phyloP scores from a whole-genome alignment of 2,113 vertebrate genomes.

The Pagrus major region DNA sequence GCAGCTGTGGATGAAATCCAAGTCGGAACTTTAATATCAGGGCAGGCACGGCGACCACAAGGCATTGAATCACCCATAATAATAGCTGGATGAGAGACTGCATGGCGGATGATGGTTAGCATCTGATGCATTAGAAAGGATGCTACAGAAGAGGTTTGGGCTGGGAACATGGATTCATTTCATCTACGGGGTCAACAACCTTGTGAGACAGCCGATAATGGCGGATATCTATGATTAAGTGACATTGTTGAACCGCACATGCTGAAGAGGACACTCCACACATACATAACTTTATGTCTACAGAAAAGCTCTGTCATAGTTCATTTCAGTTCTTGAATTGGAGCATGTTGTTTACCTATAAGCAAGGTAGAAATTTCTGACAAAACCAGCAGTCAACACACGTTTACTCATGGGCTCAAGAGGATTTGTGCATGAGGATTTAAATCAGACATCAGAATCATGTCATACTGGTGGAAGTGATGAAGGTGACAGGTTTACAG shows the following conservation, averaged over 20 bases:
- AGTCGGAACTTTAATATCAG: conserved; percentile 61
- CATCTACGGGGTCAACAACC: conserved; percentile 45
- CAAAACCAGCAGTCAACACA: background rate
- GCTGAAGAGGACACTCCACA: conserved; percentile 10
- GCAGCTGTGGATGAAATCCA: conserved; percentile 72
- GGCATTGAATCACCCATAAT: conserved; percentile 65
- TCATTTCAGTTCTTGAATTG: background rate
- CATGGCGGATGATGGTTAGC: conserved; percentile 55
- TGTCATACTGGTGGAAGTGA: background rate
- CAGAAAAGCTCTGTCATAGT: background rate
- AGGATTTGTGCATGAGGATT: background rate
- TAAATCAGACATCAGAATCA: background rate
- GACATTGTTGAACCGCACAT: background rate
- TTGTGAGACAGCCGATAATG: conserved; percentile 7
- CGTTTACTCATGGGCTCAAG: background rate
- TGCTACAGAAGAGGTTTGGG: conserved; percentile 3
- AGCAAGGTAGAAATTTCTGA: conserved; percentile 16
- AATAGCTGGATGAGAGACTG: conserved; percentile 70
- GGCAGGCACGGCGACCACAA: conserved; percentile 59
- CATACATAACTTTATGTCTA: background rate
- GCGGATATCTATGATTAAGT: conserved; percentile 24
- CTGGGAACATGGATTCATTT: conserved; percentile 51
- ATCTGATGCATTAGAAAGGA: conserved; percentile 48
- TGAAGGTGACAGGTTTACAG: background rate
- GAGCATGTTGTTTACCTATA: background rate